These are phyloP conservation scores for Nautilus pompilius DNA, from an alignment of 1,140 invertebrate species.

Conservation along the genomic window DNA sequence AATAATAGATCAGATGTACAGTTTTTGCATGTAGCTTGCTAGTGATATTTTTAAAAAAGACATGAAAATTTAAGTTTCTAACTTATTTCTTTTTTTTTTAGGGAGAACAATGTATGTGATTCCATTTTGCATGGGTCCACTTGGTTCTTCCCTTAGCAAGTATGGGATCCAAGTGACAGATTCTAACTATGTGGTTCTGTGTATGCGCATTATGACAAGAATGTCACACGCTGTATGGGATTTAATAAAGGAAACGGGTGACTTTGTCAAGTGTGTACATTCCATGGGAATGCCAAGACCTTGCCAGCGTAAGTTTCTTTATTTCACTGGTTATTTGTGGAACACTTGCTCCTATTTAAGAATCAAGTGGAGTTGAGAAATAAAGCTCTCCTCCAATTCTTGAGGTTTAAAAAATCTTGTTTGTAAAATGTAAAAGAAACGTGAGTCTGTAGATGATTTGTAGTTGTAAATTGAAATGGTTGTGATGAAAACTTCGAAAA, in stretches of 20 bases:
- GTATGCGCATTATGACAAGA: slow-evolving; percentile 97
- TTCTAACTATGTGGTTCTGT: slow-evolving; percentile 94
- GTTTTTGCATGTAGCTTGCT: not conserved
- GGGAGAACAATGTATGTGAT: slow-evolving; percentile 98
- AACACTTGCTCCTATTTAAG: not conserved
- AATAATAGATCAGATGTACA: not conserved
- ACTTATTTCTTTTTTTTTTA: slow-evolving; percentile 39
- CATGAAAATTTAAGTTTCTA: too few relatives aligned
- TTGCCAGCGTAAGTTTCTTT: slow-evolving; percentile 30
- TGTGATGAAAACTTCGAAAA: not conserved
- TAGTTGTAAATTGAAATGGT: too few relatives aligned
- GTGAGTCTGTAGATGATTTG: too few relatives aligned
- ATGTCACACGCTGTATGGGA: slow-evolving; percentile 71
- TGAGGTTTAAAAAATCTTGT: too few relatives aligned
- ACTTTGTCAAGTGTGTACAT: slow-evolving; percentile 76
- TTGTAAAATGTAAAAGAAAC: too few relatives aligned
- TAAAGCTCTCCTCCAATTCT: too few relatives aligned
- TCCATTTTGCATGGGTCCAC: slow-evolving; percentile 97
- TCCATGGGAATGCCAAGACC: slow-evolving; percentile 71
- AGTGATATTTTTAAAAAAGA: not conserved
- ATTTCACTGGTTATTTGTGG: not conserved
- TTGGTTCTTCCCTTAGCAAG: slow-evolving; percentile 91
- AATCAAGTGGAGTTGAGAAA: too few relatives aligned
- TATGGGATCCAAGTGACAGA: slow-evolving; percentile 97
- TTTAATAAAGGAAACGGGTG: slow-evolving; percentile 37